Evolutionary conservation across 2,888 invertebrate species (phyloP).

Genomic region (Onchidella celtica): DNA sequence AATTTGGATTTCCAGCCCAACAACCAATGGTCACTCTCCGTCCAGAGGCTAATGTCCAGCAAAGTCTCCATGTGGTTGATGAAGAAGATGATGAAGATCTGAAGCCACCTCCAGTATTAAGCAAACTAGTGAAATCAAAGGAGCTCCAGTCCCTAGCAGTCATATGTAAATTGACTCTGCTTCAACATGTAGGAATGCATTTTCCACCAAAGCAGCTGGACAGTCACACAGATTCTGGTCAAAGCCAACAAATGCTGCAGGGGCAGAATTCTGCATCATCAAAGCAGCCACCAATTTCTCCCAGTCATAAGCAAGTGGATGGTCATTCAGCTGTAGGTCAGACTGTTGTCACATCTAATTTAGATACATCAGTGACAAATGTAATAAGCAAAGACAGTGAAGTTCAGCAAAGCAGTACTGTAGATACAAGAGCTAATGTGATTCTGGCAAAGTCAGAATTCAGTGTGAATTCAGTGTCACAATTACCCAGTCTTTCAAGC

Average conservation of each 20-base stretch:
- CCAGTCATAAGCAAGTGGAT: no score
- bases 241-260: neutral
- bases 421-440: no score
- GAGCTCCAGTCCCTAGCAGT: constrained; percentile 11
- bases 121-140: neutral
- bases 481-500: no score
- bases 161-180: constrained; percentile 1
- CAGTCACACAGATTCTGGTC: neutral
- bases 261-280: no score
- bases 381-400: no score
- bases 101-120: constrained; percentile 30
- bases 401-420: no score
- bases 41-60: neutral
- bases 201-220: neutral
- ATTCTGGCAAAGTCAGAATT: no score
- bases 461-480: no score
- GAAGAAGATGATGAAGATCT: constrained; percentile 30
- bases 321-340: no score
- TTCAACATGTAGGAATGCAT: neutral
- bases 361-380: no score
- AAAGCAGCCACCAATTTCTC: no score
- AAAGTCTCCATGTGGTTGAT: neutral
- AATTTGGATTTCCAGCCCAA: neutral
- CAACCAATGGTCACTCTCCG: neutral
- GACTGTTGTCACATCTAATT: no score